Conservation (phyloP, 2,888 invertebrate species). For the Phania funesta region DNA sequence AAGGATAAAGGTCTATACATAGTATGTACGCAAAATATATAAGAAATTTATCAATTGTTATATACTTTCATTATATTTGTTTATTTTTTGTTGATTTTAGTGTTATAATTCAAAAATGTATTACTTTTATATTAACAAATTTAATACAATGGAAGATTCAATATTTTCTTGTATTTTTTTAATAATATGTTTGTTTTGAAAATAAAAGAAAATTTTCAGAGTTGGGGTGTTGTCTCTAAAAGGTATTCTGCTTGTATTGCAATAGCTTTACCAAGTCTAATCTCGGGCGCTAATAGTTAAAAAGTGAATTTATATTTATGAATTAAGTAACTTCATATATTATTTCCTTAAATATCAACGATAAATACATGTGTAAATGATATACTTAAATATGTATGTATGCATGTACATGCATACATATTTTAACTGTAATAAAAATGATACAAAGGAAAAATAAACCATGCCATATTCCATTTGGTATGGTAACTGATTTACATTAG, state of each 20-base stretch:
- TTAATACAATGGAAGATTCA: neutral
- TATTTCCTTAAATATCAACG: too few relatives aligned
- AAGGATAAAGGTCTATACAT: neutral
- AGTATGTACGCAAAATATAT: constrained; percentile 8
- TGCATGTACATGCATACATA: too few relatives aligned
- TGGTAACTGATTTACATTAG: too few relatives aligned
- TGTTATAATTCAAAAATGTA: constrained; percentile 17
- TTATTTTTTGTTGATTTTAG: constrained; percentile 24
- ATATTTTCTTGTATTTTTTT: neutral
- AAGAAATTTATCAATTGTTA: constrained; percentile 49
- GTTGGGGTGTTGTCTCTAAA: constrained; percentile 18
- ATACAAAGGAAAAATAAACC: too few relatives aligned
- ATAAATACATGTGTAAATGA: too few relatives aligned
- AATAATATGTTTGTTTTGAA: constrained; percentile 9
- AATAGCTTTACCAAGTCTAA: neutral
- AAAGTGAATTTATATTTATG: neutral
- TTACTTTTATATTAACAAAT: neutral
- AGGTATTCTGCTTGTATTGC: neutral
- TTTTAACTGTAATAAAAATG: too few relatives aligned
- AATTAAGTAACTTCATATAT: too few relatives aligned
- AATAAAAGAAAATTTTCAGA: neutral
- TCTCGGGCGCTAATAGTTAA: neutral
- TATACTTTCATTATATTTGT: constrained; percentile 10
- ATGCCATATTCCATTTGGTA: too few relatives aligned
- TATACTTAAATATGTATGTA: too few relatives aligned